These are phyloP conservation scores for Bolinopsis microptera DNA, from an alignment of 37 sponge, comb jelly and placozoan genomes.

Conservation along the genomic window DNA sequence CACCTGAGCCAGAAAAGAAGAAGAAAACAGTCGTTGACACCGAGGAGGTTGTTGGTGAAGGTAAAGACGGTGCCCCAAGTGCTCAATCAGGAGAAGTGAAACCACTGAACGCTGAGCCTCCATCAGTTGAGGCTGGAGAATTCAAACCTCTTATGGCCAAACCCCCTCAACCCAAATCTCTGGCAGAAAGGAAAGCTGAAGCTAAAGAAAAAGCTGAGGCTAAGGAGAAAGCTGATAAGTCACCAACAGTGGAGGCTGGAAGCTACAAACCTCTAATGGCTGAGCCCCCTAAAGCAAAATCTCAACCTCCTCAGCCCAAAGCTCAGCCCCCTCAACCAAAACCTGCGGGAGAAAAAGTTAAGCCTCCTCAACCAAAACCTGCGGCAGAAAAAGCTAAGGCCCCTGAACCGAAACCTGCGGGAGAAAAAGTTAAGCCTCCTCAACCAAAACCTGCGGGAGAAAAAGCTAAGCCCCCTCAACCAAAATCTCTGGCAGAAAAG, in stretches of 20 bases:
- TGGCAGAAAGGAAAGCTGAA: neutral
- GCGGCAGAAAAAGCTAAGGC: slow-evolving; percentile 47
- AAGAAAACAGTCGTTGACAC: neutral
- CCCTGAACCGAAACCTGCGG: neutral
- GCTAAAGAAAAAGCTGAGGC: neutral
- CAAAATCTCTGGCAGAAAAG: too few relatives aligned
- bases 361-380: too few relatives aligned
- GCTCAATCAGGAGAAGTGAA: slow-evolving; percentile 34
- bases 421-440: too few relatives aligned
- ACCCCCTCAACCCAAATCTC: slow-evolving; percentile 39
- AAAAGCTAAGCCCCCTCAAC: too few relatives aligned
- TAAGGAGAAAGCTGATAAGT: neutral
- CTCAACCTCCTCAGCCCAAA: too few relatives aligned
- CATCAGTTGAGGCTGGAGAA: slow-evolving; percentile 27
- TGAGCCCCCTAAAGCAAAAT: neutral
- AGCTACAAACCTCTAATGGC: slow-evolving; percentile 59
- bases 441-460: too few relatives aligned
- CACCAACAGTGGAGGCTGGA: slow-evolving; percentile 43
- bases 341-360: too few relatives aligned
- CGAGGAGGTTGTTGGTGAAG: neutral
- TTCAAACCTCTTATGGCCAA: slow-evolving; percentile 63
- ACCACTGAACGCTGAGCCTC: slow-evolving; percentile 28
- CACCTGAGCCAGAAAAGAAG: slow-evolving; percentile 36
- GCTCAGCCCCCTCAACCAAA: too few relatives aligned
- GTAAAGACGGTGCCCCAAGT: neutral